phyloP scores from a whole-genome alignment of 1,140 invertebrate genomes.

The Zaprionus gabonicus region DNA sequence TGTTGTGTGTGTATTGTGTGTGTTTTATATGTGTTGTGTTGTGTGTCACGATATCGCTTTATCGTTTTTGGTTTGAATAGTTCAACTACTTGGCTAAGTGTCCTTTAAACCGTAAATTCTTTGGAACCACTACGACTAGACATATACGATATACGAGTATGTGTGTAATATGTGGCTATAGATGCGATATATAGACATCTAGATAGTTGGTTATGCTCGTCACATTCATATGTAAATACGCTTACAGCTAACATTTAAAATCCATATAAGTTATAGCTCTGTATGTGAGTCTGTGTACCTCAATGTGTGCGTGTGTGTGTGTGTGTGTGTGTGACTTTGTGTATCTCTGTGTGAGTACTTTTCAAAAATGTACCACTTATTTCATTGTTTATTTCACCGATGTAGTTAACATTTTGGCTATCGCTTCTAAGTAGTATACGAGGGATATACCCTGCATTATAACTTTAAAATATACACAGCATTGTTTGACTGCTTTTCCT shows the following conservation, averaged over 20 bases:
- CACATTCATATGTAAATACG: conserved; percentile 28
- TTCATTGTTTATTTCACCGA: conserved; percentile 23
- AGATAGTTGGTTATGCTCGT: conserved; percentile 5
- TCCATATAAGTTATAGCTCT: not conserved
- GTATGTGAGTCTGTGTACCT: not conserved
- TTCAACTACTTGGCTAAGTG: conserved; percentile 42
- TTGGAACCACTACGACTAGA: conserved; percentile 29
- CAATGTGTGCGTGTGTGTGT: not conserved
- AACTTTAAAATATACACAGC: conserved; percentile 21
- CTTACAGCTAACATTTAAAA: conserved; percentile 19
- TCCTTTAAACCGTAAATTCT: conserved; percentile 44
- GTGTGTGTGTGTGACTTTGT: not conserved
- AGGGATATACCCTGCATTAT: not conserved
- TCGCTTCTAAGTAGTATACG: not conserved
- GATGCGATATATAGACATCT: conserved; percentile 4
- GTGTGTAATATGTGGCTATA: conserved; percentile 1
- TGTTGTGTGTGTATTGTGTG: not conserved
- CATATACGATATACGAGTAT: conserved; percentile 25
- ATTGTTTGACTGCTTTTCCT: not conserved
- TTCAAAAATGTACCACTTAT: conserved; percentile 8
- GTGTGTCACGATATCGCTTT: not conserved
- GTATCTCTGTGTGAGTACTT: not conserved
- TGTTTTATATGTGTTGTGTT: no score
- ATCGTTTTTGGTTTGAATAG: conserved; percentile 4
- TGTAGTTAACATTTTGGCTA: conserved; percentile 19